Conservation (phyloP, 2,888 invertebrate species). For the Platycheirus albimanus region DNA sequence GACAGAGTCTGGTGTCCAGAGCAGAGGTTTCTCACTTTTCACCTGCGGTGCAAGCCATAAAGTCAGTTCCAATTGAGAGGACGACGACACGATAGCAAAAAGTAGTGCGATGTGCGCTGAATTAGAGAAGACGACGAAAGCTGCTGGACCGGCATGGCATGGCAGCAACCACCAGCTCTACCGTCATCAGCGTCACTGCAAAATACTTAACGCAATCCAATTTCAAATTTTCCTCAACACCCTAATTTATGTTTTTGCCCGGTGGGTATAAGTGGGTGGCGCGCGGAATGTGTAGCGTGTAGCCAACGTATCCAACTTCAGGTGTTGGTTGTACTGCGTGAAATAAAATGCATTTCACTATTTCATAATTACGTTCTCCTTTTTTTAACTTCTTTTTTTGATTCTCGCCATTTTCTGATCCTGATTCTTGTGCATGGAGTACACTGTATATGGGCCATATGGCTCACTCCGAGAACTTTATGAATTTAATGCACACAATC, state of each 20-base stretch:
- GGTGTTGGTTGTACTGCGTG: slow-evolving; percentile 61
- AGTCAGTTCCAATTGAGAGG: slow-evolving; percentile 24
- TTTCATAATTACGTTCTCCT: slow-evolving; percentile 64
- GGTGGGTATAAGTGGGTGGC: slow-evolving; percentile 19
- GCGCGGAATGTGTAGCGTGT: background rate
- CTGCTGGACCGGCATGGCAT: slow-evolving; percentile 25
- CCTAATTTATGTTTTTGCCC: slow-evolving; percentile 53
- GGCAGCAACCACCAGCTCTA: background rate
- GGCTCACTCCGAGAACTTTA: slow-evolving; percentile 5
- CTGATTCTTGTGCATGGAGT: slow-evolving; percentile 33
- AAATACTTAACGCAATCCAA: slow-evolving; percentile 61
- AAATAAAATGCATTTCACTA: slow-evolving; percentile 69
- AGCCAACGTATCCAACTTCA: slow-evolving; percentile 33
- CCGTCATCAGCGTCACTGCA: slow-evolving; percentile 19
- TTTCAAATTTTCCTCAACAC: slow-evolving; percentile 45
- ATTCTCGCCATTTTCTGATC: slow-evolving; percentile 33
- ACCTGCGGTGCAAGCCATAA: slow-evolving; percentile 39
- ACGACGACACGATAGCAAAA: slow-evolving; percentile 5
- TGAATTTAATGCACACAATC: slow-evolving; percentile 36
- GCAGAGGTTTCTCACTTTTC: slow-evolving; percentile 39
- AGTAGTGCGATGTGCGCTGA: slow-evolving; percentile 4
- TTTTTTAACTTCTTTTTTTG: slow-evolving; percentile 11
- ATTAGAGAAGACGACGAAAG: slow-evolving; percentile 38
- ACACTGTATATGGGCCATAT: slow-evolving; percentile 17
- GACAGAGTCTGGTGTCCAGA: slow-evolving; percentile 24